A percentile compares a stretch with the other conserved stretches of the same genome.
phyloP scores from a whole-genome alignment of 2,888 invertebrate genomes.

The Hetaerina titia region DNA sequence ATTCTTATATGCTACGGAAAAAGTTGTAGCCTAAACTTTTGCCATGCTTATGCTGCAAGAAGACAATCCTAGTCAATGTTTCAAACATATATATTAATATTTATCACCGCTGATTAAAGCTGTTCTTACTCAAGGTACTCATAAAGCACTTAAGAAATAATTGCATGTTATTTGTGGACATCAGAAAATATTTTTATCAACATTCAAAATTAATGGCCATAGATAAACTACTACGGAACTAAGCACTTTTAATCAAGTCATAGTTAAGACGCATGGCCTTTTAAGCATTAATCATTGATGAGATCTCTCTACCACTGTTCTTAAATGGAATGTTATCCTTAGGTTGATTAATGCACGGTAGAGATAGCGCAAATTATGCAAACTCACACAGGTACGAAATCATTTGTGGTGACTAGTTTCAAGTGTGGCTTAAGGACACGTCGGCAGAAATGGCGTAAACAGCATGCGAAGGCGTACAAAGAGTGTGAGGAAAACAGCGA shows the following conservation, averaged over 20 bases:
- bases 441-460: neutral
- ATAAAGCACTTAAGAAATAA: neutral
- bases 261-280: neutral
- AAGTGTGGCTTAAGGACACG: slow-evolving; percentile 15
- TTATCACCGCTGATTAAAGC: too few species aligned
- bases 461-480: neutral
- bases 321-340: slow-evolving; percentile 8
- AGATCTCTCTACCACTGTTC: neutral
- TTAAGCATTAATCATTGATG: neutral
- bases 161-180: neutral
- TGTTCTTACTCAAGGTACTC: too few species aligned
- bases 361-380: neutral
- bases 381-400: neutral
- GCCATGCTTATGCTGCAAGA: too few species aligned
- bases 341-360: neutral
- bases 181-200: neutral
- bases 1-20: too few species aligned
- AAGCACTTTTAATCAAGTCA: neutral
- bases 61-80: too few species aligned
- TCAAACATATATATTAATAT: too few species aligned
- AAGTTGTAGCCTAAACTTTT: too few species aligned
- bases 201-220: neutral
- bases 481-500: neutral
- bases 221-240: neutral
- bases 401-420: neutral